Percentiles rank a stretch among this genome's conserved stretches.
phyloP scores from a whole-genome alignment of 2,888 invertebrate genomes.

The Drosophila sordidapex region DNA sequence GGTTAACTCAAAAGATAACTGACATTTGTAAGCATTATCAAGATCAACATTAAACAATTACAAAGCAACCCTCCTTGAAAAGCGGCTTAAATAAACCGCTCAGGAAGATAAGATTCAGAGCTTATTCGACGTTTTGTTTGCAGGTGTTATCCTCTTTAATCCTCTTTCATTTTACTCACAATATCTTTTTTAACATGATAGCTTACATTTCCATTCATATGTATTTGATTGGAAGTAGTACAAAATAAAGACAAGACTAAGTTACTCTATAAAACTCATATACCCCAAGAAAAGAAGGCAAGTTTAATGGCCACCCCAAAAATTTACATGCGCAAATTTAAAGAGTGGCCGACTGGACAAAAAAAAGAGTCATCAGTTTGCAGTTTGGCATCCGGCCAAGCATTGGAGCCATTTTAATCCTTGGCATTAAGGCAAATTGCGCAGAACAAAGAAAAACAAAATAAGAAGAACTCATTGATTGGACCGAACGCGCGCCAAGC shows the following conservation, averaged over 20 bases:
- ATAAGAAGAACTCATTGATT: slow-evolving; percentile 27
- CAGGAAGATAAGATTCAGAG: neutral
- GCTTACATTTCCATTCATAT: neutral
- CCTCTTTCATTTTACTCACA: neutral
- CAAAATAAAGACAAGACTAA: no score
- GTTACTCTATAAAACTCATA: slow-evolving; percentile 10
- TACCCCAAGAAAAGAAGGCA: slow-evolving; percentile 28
- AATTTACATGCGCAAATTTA: slow-evolving; percentile 75
- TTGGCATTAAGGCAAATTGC: slow-evolving; percentile 77
- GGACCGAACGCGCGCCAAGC: slow-evolving; percentile 53
- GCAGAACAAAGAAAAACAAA: slow-evolving; percentile 31
- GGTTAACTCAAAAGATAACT: neutral
- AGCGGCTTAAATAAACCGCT: neutral
- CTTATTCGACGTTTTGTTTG: neutral
- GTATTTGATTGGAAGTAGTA: no score
- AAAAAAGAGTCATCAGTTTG: slow-evolving; percentile 69
- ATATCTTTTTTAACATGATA: neutral
- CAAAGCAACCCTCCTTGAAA: neutral
- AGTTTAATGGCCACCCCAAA: slow-evolving; percentile 37
- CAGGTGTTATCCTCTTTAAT: neutral
- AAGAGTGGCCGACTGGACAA: slow-evolving; percentile 52
- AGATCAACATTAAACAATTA: slow-evolving; percentile 1
- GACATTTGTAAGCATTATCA: slow-evolving; percentile 2
- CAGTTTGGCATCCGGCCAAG: slow-evolving; percentile 49
- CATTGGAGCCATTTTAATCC: slow-evolving; percentile 64